phyloP scores from a whole-genome alignment of 2,888 invertebrate species.

The Pemphredon lugubris region DNA sequence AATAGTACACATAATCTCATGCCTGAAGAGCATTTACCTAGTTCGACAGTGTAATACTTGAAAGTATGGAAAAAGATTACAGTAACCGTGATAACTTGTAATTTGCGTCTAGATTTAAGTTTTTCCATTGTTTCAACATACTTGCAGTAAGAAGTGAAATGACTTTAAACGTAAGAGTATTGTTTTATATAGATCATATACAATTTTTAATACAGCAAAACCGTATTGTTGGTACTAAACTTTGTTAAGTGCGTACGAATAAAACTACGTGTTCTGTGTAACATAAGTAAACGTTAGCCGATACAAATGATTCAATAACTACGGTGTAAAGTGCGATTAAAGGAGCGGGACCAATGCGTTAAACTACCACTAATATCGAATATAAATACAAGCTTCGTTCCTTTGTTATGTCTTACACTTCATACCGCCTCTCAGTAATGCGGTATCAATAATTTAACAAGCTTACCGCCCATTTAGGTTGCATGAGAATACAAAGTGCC shows the following conservation, averaged over 20 bases:
- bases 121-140: conserved; percentile 1
- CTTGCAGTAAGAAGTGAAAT: conserved; percentile 1
- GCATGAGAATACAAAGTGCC: conserved; percentile 43
- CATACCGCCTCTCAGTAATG: conserved; percentile 3
- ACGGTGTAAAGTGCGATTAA: conserved; percentile 59
- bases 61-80: too few relatives aligned
- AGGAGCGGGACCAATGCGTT: conserved; percentile 60
- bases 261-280: conserved; percentile 27
- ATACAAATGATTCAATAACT: conserved; percentile 31
- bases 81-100: conserved; percentile 2
- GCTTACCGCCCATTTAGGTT: conserved; percentile 16
- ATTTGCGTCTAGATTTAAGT: not conserved
- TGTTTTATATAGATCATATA: conserved; percentile 60
- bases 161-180: conserved; percentile 45
- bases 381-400: conserved; percentile 5
- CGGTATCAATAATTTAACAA: conserved; percentile 9
- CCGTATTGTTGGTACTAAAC: conserved; percentile 39
- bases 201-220: conserved; percentile 44
- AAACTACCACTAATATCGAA: conserved; percentile 30
- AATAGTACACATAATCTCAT: conserved; percentile 4
- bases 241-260: conserved; percentile 23
- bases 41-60: too few relatives aligned
- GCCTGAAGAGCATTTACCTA: not conserved
- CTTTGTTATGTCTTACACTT: conserved; percentile 18
- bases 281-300: conserved; percentile 26